Percentiles rank a stretch among this genome's conserved stretches.
Conservation (phyloP, 2,888 invertebrate genomes). For the Zaprionus lineosus region DNA sequence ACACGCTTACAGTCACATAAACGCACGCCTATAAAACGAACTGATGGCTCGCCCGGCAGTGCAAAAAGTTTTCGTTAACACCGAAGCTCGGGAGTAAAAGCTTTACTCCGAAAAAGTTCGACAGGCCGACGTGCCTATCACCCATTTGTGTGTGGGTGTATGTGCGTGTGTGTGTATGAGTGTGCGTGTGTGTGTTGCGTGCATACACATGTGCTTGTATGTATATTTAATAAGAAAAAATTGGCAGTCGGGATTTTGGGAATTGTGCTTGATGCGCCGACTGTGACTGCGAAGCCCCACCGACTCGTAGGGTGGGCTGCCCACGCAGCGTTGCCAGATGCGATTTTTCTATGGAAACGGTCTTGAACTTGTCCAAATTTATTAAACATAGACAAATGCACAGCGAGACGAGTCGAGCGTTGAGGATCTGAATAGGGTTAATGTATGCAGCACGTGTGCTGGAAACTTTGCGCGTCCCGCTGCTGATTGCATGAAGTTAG, state of each 20-base stretch:
- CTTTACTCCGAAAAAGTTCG: conserved; percentile 59
- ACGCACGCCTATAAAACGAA: conserved; percentile 14
- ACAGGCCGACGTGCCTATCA: conserved; percentile 41
- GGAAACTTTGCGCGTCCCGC: too few relatives aligned
- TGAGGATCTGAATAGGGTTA: too few relatives aligned
- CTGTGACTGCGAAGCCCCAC: conserved; percentile 12
- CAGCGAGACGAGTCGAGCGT: conserved; percentile 7
- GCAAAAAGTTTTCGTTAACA: conserved; percentile 32
- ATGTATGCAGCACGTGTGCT: neutral
- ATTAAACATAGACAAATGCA: conserved; percentile 3
- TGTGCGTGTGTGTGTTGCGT: conserved; percentile 2
- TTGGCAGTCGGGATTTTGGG: conserved; percentile 68
- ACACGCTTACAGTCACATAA: neutral
- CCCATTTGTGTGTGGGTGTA: neutral
- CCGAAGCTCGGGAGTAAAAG: conserved; percentile 72
- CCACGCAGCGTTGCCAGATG: conserved; percentile 67
- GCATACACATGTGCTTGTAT: conserved; percentile 25
- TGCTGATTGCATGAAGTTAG: too few relatives aligned
- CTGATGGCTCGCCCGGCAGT: conserved; percentile 46
- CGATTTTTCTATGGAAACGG: conserved; percentile 39
- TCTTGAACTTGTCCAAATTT: conserved; percentile 63
- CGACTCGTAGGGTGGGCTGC: conserved; percentile 9
- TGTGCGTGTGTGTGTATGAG: conserved; percentile 9
- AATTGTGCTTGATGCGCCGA: conserved; percentile 56
- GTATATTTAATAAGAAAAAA: conserved; percentile 62